A percentile compares a stretch with the other conserved stretches of the same genome.
Conservation (phyloP, 2,797 vertebrate species). For the Leucoraja ocellata region DNA sequence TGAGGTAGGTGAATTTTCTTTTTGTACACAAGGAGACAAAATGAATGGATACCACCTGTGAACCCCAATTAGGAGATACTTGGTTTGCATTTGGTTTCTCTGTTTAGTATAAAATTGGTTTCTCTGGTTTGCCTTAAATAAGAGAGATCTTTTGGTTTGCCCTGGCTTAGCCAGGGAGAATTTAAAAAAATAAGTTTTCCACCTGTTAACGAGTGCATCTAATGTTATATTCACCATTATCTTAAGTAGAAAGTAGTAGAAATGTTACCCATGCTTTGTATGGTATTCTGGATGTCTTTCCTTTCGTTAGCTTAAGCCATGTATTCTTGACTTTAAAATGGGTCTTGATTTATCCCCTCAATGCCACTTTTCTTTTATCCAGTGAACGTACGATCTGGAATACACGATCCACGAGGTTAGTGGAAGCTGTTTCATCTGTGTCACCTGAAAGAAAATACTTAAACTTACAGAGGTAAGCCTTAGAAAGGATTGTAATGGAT, state of each 20-base stretch:
- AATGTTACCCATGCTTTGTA: not conserved
- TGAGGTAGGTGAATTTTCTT: not conserved
- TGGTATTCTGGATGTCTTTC: not conserved
- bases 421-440: not conserved
- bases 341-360: not conserved
- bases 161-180: not conserved
- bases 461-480: not conserved
- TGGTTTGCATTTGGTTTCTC: not conserved
- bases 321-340: not conserved
- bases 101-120: not conserved
- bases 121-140: not conserved
- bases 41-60: not conserved
- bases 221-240: not conserved
- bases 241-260: not conserved
- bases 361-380: not conserved
- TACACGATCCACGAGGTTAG: not conserved
- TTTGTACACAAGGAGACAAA: not conserved
- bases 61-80: not conserved
- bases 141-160: not conserved
- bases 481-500: not conserved
- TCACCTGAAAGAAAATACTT: not conserved
- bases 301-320: not conserved
- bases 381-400: not conserved
- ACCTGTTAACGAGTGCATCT: not conserved
- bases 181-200: not conserved